Conservation (phyloP, 2,888 invertebrate genomes). For the Cosmia trapezina region DNA sequence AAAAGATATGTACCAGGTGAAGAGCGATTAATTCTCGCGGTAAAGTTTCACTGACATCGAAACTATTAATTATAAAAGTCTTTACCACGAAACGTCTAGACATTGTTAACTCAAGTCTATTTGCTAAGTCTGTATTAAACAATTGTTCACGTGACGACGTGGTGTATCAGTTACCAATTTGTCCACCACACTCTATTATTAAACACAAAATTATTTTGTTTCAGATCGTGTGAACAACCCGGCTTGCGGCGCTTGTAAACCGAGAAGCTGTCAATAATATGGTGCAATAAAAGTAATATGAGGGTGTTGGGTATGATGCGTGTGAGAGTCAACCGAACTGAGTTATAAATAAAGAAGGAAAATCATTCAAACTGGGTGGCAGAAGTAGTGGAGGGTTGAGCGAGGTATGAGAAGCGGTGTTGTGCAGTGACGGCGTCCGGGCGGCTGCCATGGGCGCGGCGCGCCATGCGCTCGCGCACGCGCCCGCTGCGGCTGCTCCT, state of each 20-base stretch:
- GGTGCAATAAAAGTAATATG: conserved; percentile 68
- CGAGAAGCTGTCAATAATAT: conserved; percentile 60
- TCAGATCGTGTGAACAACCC: conserved; percentile 82
- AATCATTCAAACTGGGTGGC: conserved; percentile 53
- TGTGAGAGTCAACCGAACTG: conserved; percentile 63
- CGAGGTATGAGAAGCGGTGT: conserved; percentile 79
- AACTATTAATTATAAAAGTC: conserved; percentile 1
- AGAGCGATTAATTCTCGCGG: background rate
- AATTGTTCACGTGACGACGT: conserved; percentile 52
- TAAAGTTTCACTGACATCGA: conserved; percentile 2
- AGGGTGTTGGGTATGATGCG: conserved; percentile 63
- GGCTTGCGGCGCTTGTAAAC: conserved; percentile 75
- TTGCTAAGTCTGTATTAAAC: conserved; percentile 50
- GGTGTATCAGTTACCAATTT: conserved; percentile 71
- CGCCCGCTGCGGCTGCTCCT: conserved; percentile 89
- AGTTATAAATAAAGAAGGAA: conserved; percentile 51
- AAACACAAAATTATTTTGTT: conserved; percentile 82
- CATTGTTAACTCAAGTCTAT: conserved; percentile 50
- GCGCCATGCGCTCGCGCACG: conserved; percentile 89
- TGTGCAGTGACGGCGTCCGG: conserved; percentile 89
- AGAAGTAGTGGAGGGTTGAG: conserved; percentile 63
- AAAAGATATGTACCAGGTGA: conserved; percentile 19
- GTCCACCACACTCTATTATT: conserved; percentile 75
- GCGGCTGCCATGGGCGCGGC: conserved; percentile 90
- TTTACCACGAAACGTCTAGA: conserved; percentile 50